A percentile compares a stretch with the other conserved stretches of the same genome.
Evolutionary conservation across 2,113 vertebrate genomes (phyloP).

Genomic region (pig (Sus scrofa)): T2T-Sscrofa CM000813.6:93336501-93337000

Average conservation of each 20-base stretch:
- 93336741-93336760: slow-evolving; percentile 47
- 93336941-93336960: slow-evolving; percentile 78
- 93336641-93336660: slow-evolving; percentile 38
- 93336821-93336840: slow-evolving; percentile 17
- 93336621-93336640: not conserved
- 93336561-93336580: not conserved
- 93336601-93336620: not conserved
- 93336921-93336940: slow-evolving; percentile 61
- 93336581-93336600: not conserved
- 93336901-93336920: slow-evolving; percentile 74
- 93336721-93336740: slow-evolving; percentile 52
- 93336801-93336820: slow-evolving; percentile 55
- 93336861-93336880: slow-evolving; percentile 54
- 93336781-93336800: slow-evolving; percentile 33
- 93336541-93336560: not conserved
- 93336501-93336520: slow-evolving; percentile 10
- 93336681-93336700: slow-evolving; percentile 55
- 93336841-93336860: not conserved
- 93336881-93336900: slow-evolving; percentile 59
- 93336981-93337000: slow-evolving; percentile 52
- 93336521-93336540: not conserved
- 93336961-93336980: slow-evolving; percentile 13
- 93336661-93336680: slow-evolving; percentile 62
- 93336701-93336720: slow-evolving; percentile 38
- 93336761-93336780: slow-evolving; percentile 51